These are phyloP conservation scores for Cheilosia vernalis DNA, from an alignment of 2,888 invertebrate species.

Conservation along the genomic window DNA sequence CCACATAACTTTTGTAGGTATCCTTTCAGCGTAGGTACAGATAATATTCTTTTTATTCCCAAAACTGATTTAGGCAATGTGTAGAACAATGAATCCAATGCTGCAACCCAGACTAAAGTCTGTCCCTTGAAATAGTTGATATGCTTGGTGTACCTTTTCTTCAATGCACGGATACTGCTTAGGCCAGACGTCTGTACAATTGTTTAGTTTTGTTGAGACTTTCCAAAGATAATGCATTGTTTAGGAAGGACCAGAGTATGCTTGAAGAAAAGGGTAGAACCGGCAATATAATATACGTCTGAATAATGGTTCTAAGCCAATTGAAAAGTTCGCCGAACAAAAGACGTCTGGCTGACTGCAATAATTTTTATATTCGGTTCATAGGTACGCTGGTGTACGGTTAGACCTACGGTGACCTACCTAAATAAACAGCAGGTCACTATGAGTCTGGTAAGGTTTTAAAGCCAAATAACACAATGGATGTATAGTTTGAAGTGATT, in stretches of 20 bases:
- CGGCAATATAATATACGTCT: background rate
- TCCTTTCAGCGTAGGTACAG: slow-evolving; percentile 2
- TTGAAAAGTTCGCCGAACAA: too few relatives aligned
- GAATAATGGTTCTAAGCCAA: too few relatives aligned
- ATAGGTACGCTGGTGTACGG: too few relatives aligned
- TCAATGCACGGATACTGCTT: background rate
- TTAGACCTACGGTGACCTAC: too few relatives aligned
- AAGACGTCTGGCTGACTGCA: too few relatives aligned
- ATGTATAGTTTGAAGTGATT: too few relatives aligned
- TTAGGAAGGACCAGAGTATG: background rate
- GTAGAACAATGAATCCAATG: slow-evolving; percentile 2
- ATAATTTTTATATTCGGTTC: too few relatives aligned
- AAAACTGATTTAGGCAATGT: background rate
- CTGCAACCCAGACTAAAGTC: slow-evolving; percentile 1
- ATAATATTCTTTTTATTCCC: background rate
- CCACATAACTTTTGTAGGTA: slow-evolving; percentile 6
- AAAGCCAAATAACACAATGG: too few relatives aligned
- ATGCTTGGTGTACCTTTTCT: background rate
- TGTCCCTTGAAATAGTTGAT: background rate
- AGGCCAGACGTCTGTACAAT: slow-evolving; percentile 14
- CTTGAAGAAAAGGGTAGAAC: background rate
- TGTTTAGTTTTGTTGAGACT: slow-evolving; percentile 5
- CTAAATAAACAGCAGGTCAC: too few relatives aligned
- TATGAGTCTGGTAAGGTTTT: too few relatives aligned
- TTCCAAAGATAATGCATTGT: background rate